Conservation (phyloP, 1,140 invertebrate species). For the Brachionus rubens region DNA sequence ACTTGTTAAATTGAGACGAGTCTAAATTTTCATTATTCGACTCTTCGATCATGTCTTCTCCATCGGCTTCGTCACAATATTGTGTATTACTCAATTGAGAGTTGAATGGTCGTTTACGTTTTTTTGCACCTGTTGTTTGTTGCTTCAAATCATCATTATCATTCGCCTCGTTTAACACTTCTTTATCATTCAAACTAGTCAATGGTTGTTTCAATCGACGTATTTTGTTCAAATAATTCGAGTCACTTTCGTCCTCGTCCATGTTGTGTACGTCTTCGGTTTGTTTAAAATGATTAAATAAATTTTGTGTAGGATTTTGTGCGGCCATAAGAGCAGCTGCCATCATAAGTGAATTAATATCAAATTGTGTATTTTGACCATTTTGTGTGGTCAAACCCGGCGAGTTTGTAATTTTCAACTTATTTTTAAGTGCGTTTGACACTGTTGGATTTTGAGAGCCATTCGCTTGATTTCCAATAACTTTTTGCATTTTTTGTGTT, state of each 20-base stretch:
- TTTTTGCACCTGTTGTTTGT: not conserved
- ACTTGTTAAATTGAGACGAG: not conserved
- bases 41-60: conserved; percentile 26
- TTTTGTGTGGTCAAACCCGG: not conserved
- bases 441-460: not conserved
- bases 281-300: not conserved
- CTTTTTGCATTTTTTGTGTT: not conserved
- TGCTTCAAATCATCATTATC: conserved; percentile 14
- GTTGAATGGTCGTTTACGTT: conserved; percentile 11
- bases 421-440: not conserved
- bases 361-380: conserved; percentile 4
- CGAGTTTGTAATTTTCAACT: not conserved
- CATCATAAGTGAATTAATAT: conserved; percentile 46
- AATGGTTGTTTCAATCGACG: not conserved
- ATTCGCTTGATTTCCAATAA: not conserved
- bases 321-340: conserved; percentile 24
- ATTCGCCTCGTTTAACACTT: not conserved
- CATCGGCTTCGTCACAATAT: conserved; percentile 19
- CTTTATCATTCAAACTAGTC: not conserved
- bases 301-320: not conserved
- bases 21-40: conserved; percentile 34
- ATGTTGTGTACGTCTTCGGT: not conserved
- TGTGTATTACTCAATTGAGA: not conserved
- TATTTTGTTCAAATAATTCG: conserved; percentile 38
- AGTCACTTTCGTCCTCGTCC: conserved; percentile 45